Evolutionary conservation across 2,888 invertebrate species (phyloP), one percentile per base, ranked within the genome.

Genomic region (Caenorhabditis sp.): DNA sequence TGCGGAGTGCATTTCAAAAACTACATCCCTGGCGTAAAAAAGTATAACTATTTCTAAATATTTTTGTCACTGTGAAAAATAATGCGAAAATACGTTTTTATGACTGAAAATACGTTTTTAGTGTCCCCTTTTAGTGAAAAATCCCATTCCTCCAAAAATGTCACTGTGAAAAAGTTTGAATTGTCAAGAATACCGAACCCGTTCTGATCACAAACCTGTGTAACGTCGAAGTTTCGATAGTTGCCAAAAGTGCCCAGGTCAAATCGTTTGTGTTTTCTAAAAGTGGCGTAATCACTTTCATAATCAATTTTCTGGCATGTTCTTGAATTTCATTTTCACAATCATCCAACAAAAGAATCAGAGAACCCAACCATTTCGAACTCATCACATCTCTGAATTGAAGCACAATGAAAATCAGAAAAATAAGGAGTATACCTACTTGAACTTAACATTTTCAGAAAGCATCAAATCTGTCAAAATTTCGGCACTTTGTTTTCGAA

Each of bases 311-410:
- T 23, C 65, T 59, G 1, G 74, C 69, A 49, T 65, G 69, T 24
- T 60, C 74, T 21, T 65, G 65, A 8, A 74, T 64, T 23, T 69
- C 74, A 37, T 19, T 58, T 37, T 74, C 74, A n/a, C 49, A 51
- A 19, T 74, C 74, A 27, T 74, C 67, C 24, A 74, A 61, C 66
- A 74, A 58, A 5, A 57, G 54, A 54, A 74, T 65, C 26, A 74
- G 37, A 0, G 66, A 64, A 37, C 66, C 37, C 5, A 74, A 61
- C 74, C 74, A 74, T 51, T 60, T 69, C 1, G 58, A 51, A 21
- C 69, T 64, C 26, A 74, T 43, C 43, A 43, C 43, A 43, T 53
- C 69, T 51, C 51, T 51, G 51, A 51, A 51, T 51, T 51, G 21
- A 21, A 6, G 4, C 21, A 3, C 21, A 21, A 21, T 43, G 43